phyloP scores from a whole-genome alignment of 2,797 vertebrate species.

The Antrozous pallidus region DNA sequence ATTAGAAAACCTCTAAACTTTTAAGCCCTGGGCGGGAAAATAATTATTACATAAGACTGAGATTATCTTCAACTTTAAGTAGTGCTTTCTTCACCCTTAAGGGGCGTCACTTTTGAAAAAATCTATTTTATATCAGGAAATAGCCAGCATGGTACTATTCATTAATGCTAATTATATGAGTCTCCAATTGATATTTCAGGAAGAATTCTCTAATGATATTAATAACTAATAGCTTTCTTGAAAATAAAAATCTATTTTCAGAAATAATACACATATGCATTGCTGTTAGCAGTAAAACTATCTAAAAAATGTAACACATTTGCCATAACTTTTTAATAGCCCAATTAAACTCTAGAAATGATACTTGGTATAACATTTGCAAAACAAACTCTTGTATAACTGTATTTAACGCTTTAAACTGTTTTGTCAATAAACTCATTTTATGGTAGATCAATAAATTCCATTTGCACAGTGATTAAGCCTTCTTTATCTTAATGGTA shows the following conservation, averaged over 20 bases:
- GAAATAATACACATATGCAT: neutral
- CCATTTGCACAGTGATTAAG: constrained; percentile 82
- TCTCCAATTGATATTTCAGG: neutral
- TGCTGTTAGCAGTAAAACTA: constrained; percentile 22
- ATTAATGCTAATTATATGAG: neutral
- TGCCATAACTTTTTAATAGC: constrained; percentile 13
- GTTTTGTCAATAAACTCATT: constrained; percentile 84
- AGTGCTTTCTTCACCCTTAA: neutral
- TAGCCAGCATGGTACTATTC: neutral
- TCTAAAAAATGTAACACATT: constrained; percentile 16
- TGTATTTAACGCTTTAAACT: constrained; percentile 80
- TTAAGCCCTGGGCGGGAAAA: neutral
- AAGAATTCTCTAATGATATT: constrained; percentile 1
- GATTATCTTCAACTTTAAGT: neutral
- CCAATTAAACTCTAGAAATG: constrained; percentile 58
- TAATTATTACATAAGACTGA: constrained; percentile 22
- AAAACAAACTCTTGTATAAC: constrained; percentile 70
- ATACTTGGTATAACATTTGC: constrained; percentile 2
- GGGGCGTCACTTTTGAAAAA: neutral
- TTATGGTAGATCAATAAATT: constrained; percentile 81
- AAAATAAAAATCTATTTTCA: constrained; percentile 23
- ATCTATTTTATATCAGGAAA: neutral
- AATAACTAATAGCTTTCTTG: neutral
- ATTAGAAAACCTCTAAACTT: neutral
- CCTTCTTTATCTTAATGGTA: constrained; percentile 80